These are phyloP conservation scores for Lagria hirta DNA, from an alignment of 2,888 invertebrate genomes.

Conservation along the genomic window DNA sequence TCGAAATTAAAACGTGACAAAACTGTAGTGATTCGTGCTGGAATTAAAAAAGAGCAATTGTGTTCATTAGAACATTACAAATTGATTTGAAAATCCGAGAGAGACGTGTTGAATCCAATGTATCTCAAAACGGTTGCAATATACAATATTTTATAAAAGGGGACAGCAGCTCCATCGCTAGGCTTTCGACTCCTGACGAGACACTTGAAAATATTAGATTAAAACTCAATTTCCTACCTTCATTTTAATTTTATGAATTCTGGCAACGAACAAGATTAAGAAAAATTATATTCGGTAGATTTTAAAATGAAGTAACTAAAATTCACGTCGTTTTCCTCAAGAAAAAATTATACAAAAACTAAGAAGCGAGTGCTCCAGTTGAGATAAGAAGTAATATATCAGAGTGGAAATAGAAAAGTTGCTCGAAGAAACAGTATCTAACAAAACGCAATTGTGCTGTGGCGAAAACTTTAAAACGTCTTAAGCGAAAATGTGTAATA, in stretches of 20 bases:
- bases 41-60: too few species aligned
- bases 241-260: constrained; percentile 32
- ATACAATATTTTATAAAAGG: too few species aligned
- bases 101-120: too few species aligned
- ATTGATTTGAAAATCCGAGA: too few species aligned
- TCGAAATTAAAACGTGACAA: too few species aligned
- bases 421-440: constrained; percentile 13
- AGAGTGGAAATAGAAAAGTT: constrained; percentile 26
- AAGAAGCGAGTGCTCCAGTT: constrained; percentile 27
- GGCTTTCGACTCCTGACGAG: constrained; percentile 22
- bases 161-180: too few species aligned
- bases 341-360: constrained; percentile 11
- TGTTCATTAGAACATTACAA: too few species aligned
- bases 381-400: constrained; percentile 32
- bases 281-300: constrained; percentile 33
- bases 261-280: constrained; percentile 29
- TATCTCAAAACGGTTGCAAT: too few species aligned
- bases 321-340: constrained; percentile 26
- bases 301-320: constrained; percentile 34
- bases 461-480: constrained; percentile 25
- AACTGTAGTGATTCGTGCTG: too few species aligned
- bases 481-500: constrained; percentile 28
- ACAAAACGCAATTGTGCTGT: constrained; percentile 20
- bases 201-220: constrained; percentile 31
- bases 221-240: constrained; percentile 31